Conservation (phyloP, 2,888 invertebrate genomes). For the Cremastinae sp. region DNA sequence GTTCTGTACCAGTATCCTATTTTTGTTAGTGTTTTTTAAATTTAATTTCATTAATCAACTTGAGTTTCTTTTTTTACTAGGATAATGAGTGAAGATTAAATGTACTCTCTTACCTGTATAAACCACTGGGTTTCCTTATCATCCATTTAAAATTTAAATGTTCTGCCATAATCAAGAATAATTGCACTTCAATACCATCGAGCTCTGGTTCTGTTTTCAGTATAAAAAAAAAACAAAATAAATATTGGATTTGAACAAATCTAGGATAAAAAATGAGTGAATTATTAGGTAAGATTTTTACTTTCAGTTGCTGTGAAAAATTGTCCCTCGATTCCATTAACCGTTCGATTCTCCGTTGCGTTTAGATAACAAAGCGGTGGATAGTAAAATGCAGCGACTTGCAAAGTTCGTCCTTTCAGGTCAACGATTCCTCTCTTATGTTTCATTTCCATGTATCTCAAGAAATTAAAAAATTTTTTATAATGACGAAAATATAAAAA, state of each 20-base stretch:
- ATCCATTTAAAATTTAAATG: slow-evolving; percentile 74
- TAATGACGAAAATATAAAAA: no score
- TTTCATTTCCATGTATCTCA: slow-evolving; percentile 64
- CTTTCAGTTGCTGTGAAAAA: slow-evolving; percentile 67
- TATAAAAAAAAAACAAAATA: background rate
- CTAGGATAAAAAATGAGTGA: background rate
- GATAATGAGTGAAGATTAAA: no score
- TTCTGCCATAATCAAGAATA: slow-evolving; percentile 72
- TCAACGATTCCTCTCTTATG: slow-evolving; percentile 62
- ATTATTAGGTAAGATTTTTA: slow-evolving; percentile 51
- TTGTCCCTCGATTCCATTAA: slow-evolving; percentile 66
- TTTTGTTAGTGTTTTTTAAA: background rate
- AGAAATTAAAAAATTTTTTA: slow-evolving; percentile 1
- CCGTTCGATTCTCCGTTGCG: slow-evolving; percentile 64
- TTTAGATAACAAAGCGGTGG: slow-evolving; percentile 73
- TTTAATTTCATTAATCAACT: no score
- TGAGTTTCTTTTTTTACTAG: no score
- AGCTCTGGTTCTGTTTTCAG: slow-evolving; percentile 67
- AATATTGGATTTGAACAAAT: background rate
- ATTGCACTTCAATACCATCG: slow-evolving; percentile 73
- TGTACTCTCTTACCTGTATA: slow-evolving; percentile 63
- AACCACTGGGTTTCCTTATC: slow-evolving; percentile 67
- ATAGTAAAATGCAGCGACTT: slow-evolving; percentile 67
- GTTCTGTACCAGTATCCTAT: no score
- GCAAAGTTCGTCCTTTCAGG: slow-evolving; percentile 69